Evolutionary conservation across 2,797 vertebrate genomes (phyloP).

Genomic region (Acrocephalus scirpaceus): DNA sequence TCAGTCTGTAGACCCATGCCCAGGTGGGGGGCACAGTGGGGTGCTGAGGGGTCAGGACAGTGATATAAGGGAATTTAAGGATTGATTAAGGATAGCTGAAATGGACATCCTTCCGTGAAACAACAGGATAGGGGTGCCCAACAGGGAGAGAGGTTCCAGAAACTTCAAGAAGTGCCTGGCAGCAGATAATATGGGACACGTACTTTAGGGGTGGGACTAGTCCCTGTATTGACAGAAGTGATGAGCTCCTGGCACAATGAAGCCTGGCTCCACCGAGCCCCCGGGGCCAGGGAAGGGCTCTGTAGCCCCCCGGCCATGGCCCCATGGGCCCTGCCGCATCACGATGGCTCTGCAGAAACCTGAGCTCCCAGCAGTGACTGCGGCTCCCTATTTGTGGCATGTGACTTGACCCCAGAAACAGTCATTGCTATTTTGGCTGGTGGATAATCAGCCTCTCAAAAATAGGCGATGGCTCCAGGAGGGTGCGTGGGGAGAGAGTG

Average conservation of each 20-base stretch:
- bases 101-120: background rate
- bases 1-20: background rate
- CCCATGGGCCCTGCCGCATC: background rate
- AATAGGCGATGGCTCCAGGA: conserved; percentile 53
- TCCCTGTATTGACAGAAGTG: accelerated
- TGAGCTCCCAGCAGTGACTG: background rate
- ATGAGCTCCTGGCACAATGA: accelerated
- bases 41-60: background rate
- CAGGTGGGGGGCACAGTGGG: too few relatives aligned
- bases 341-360: conserved; percentile 51
- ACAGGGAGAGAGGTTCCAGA: background rate
- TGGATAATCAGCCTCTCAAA: conserved; percentile 49
- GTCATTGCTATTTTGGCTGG: conserved; percentile 51
- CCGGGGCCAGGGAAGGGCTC: accelerated
- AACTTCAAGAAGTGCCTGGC: background rate
- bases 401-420: conserved; percentile 24
- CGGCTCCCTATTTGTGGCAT: conserved; percentile 35
- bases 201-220: background rate
- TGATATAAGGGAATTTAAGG: background rate
- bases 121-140: background rate
- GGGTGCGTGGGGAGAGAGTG: conserved; percentile 29
- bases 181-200: background rate
- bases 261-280: background rate
- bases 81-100: background rate
- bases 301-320: background rate